Percentiles rank a stretch among this genome's conserved stretches.
Conservation (phyloP, 2,113 vertebrate genomes). For the Colossoma macropomum region DNA sequence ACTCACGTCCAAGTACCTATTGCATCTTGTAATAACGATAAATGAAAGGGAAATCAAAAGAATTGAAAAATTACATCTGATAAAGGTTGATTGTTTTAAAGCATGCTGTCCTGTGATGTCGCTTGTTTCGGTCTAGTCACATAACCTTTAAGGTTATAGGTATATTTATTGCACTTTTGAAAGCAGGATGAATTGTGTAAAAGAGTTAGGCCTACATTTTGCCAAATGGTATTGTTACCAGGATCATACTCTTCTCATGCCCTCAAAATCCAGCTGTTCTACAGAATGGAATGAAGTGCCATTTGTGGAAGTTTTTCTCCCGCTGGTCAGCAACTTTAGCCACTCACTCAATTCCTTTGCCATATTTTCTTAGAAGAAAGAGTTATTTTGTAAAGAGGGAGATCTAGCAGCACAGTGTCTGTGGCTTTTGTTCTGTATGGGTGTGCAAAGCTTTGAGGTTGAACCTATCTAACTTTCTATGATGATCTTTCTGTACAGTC, state of each 20-base stretch:
- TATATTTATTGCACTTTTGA: neutral
- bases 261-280: neutral
- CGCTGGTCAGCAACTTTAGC: neutral
- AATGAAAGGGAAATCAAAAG: conserved; percentile 23
- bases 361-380: neutral
- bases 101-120: neutral
- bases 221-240: neutral
- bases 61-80: neutral
- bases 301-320: neutral
- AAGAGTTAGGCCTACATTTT: neutral
- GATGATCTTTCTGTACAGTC: conserved; percentile 1
- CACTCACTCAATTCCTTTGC: neutral
- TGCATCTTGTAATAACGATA: conserved; percentile 27
- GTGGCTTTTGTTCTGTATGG: neutral
- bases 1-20: neutral
- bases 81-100: neutral
- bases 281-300: neutral
- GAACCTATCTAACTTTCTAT: conserved; percentile 1
- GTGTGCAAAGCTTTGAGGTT: neutral
- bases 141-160: neutral
- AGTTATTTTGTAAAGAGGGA: neutral
- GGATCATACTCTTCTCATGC: neutral
- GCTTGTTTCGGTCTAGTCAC: neutral
- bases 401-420: neutral
- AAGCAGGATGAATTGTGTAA: neutral